Base-by-base conservation (phyloP, 2,888 invertebrate species). In the Autographa gamma region DNA sequence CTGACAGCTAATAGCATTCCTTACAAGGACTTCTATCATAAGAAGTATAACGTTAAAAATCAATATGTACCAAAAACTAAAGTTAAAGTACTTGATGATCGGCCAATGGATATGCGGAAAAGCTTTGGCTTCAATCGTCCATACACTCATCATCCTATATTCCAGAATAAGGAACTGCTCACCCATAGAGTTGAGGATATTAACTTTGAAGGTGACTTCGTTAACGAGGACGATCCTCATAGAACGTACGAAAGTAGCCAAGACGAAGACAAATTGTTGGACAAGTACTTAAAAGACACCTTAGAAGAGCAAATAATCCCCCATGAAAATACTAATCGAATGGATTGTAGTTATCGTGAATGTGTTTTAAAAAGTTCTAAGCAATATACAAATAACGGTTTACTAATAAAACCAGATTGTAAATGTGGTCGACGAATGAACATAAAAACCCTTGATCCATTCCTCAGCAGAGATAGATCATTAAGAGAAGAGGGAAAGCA, bases 311-410 rank as follows among this genome's bases (percentile, higher is more conserved):
- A 81, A 41, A 60, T 67, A 25, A 18, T 43, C 31, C 41, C 32
- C 11, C 66, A 68, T 56, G 81, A 83, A 32, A 71, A 73, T 61
- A 9, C 62, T n/a, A 25, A 0, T 64, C 32, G 68, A 43, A 68
- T 63, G 19, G 77, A 83, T 25, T 86, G 87, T 74, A 74, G 67
- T 65, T 63, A 80, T 60, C 71, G 69, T 58, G 77, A 85, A 11
- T 89, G 88, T 71, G 19, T 73, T 63, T 43, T 58, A 71, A 66
- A 71, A 61, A 16, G 58, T 54, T 19, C 61, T 19, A 73, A 61
- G 66, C 58, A 48, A 18, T 9, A 48, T 4, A 58, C 48, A 56
- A 69, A 34, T 11, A 41, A 31, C 2, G 67, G 63, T 1, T 9
- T 66, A 32, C 43, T 65, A 0, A n/a, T 66, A 11, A 79, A 74